Evolutionary conservation across 2,797 vertebrate species (phyloP).

Genomic region (Silurus lanzhouensis): DNA sequence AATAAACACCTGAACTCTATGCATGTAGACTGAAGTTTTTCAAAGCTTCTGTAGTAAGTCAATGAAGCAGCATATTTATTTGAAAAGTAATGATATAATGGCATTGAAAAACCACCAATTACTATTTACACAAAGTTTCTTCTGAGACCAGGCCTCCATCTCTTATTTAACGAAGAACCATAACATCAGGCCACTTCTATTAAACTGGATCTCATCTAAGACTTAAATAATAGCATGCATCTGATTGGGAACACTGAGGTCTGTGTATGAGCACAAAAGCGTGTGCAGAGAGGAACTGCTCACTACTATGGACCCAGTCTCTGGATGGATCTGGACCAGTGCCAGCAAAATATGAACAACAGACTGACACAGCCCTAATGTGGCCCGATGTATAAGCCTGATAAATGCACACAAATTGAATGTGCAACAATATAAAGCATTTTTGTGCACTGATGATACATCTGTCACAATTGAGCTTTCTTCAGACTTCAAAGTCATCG

Average conservation of each 20-base stretch:
- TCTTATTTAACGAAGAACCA: neutral
- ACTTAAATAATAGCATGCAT: conserved; percentile 38
- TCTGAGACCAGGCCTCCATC: neutral
- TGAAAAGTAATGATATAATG: too few relatives aligned
- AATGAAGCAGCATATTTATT: neutral
- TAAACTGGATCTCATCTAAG: neutral
- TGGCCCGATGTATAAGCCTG: neutral
- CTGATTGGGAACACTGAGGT: conserved; percentile 67
- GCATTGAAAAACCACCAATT: neutral
- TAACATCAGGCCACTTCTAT: conserved; percentile 8
- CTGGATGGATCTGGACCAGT: conserved; percentile 61
- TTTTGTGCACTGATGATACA: neutral
- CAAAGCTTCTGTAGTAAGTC: neutral
- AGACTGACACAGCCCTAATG: neutral
- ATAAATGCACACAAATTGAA: neutral
- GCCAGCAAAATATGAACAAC: conserved; percentile 55
- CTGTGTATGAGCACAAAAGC: conserved; percentile 62
- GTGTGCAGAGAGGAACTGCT: conserved; percentile 58
- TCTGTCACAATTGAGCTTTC: neutral
- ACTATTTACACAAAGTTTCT: neutral
- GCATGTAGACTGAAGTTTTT: neutral
- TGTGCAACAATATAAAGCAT: neutral
- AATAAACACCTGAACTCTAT: neutral
- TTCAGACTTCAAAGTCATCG: neutral
- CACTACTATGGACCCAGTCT: conserved; percentile 52